Evolutionary conservation across 2,113 vertebrate species (phyloP), one percentile per base, ranked within the genome.

Genomic region (Indicator maculatus): DNA sequence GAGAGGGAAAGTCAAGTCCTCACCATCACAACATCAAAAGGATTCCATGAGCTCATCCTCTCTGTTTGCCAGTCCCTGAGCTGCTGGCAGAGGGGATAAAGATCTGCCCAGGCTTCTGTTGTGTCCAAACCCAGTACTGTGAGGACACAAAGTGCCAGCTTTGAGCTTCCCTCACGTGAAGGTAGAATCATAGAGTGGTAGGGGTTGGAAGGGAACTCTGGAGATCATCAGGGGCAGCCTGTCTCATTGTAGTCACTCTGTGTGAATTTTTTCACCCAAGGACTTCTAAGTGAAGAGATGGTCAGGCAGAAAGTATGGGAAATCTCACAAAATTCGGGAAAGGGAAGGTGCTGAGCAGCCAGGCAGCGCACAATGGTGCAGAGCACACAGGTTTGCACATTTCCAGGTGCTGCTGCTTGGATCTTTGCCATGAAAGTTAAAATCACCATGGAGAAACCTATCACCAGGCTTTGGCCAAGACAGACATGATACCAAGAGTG

Each of bases 401-500:
- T 63, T 30, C 17, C 30, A 3, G n/a, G 3, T 13, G n/a, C n/a
- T 81, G 70, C 13, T 58, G 10, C 52, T 83, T 23, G 60, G 45
- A 44, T 9, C 17, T 64, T 60, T 27, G 16, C 41, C 33, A 9
- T 2, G 18, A 52, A 71, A 84, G 15, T 27, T 2, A 26, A 94
- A 89, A 36, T 6, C 9, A 4, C 26, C 11, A 4, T 3, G 59
- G 79, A 15, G 12, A 73, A 33, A 33, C 31, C 47, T 47, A 20
- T 13, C 55, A 1, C 5, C 14, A 27, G 28, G 41, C 16, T 47
- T 63, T 8, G 23, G 74, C 47, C 39, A n/a, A 50, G 33, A 33
- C 36, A 45, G 23, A 14, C 26, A 5, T 0, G 3, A 27, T 8
- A 9, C 0, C 7, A 7, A 36, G 26, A 2, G 0, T 1, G 23